Evolutionary conservation across 35 echinoderm and acorn worm species (phyloP).

Genomic region (Lytechinus pictus): DNA sequence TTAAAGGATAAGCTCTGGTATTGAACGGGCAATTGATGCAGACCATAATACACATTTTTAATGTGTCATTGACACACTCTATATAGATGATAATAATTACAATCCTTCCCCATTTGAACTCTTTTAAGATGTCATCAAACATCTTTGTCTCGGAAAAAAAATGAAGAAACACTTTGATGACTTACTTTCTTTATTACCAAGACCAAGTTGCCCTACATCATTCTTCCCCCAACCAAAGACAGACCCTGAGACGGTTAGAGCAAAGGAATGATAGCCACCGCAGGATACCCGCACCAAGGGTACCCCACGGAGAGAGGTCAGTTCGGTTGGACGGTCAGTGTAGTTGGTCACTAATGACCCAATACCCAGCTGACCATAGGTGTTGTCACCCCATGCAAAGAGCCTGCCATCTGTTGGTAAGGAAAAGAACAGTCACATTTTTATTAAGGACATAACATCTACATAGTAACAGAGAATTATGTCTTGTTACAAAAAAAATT

Average conservation of each 20-base stretch:
- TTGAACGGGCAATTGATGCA: too few species aligned
- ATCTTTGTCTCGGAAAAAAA: too few species aligned
- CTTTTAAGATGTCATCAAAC: too few species aligned
- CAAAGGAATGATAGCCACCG: constrained; percentile 82
- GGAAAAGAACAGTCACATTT: not conserved
- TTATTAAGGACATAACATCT: too few species aligned
- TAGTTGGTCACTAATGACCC: not conserved
- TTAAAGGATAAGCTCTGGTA: too few species aligned
- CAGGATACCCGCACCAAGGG: constrained; percentile 72
- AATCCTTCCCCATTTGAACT: too few species aligned
- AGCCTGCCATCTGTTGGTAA: constrained; percentile 71
- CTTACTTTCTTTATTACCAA: constrained; percentile 69
- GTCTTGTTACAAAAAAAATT: too few species aligned
- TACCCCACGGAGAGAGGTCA: constrained; percentile 62
- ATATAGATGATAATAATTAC: too few species aligned
- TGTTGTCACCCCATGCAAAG: constrained; percentile 88
- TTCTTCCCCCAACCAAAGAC: constrained; percentile 98
- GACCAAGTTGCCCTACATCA: constrained; percentile 80
- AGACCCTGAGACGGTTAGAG: constrained; percentile 74
- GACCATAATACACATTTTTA: too few species aligned
- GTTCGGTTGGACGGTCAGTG: constrained; percentile 46
- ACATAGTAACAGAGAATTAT: too few species aligned
- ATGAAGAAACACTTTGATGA: not conserved
- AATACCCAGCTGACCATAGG: constrained; percentile 82
- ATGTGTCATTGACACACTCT: too few species aligned